Conservation (phyloP, 2,113 vertebrate genomes). For the Rhinoptilus africanus region DNA sequence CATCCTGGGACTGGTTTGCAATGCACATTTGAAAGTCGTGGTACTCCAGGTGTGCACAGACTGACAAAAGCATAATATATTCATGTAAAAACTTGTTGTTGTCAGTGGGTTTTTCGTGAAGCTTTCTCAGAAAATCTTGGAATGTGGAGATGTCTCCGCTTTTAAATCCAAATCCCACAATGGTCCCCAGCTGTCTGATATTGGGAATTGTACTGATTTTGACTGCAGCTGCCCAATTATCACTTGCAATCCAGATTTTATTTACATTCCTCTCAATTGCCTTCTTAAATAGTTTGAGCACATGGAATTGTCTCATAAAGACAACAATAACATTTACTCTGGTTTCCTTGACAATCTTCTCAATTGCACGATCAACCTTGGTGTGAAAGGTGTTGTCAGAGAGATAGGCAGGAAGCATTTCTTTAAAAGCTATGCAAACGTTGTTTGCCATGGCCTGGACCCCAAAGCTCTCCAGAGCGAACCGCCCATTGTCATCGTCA, state of each 20-base stretch:
- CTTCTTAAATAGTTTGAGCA: conserved; percentile 75
- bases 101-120: conserved; percentile 36
- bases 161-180: conserved; percentile 87
- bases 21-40: conserved; percentile 72
- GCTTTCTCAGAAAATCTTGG: conserved; percentile 72
- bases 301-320: conserved; percentile 80
- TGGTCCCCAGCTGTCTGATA: conserved; percentile 76
- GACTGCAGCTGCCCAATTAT: conserved; percentile 82
- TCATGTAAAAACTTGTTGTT: conserved; percentile 78
- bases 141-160: conserved; percentile 76
- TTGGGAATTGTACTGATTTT: conserved; percentile 69
- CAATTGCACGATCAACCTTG: conserved; percentile 64
- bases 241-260: conserved; percentile 89
- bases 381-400: conserved; percentile 59
- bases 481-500: conserved; percentile 85
- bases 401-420: conserved; percentile 79
- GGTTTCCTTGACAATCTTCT: conserved; percentile 75
- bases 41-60: conserved; percentile 48
- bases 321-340: conserved; percentile 84
- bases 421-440: conserved; percentile 86
- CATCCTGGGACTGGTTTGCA: conserved; percentile 59
- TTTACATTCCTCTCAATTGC: conserved; percentile 69
- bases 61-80: conserved; percentile 59
- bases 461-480: conserved; percentile 80
- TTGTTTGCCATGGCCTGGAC: conserved; percentile 74